Base-by-base conservation (phyloP, 2,797 vertebrate species). In the Pogoniulus pusillus region DNA sequence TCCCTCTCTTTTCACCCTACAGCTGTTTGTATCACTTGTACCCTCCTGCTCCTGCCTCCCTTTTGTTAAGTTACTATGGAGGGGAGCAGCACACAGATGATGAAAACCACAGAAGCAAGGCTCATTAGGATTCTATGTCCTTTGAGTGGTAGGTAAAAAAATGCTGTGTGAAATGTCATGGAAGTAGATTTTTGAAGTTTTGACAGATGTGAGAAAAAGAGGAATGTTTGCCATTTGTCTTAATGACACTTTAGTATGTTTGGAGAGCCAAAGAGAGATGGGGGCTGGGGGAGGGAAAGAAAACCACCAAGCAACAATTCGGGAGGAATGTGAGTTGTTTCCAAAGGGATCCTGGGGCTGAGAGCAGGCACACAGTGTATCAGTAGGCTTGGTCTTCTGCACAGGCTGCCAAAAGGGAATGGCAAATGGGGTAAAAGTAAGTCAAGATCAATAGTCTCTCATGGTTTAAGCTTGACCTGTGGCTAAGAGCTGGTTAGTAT, bases 141-240 rank as follows among this genome's bases (percentile, higher is more conserved):
- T 95, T 89, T 54, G 82, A 86, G 76, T 26, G 57, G 54, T 80
- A 93, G 8, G 11, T 57, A 88, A 89, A 93, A 64, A 95, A 92
- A 89, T 71, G 92, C 91, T 92, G 72, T 93, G 87, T 91, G 93
- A 96, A 96, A 95, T 95, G 71, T 95, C 91, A 93, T 30, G 58
- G 84, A 93, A 90, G 66, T 58, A 92, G 89, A 89, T 91, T 92
- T 51, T 71, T 72, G 64, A 97, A 94, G 68, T 71, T 96, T 88
- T 96, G 86, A 91, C 87, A 95, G 84, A 93, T 53, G 74, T 85
- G 82, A 94, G 93, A 85, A 96, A 94, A 80, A 58, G 27, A 96
- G 60, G 89, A 92, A 91, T 85, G 66, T 94, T 95, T 96, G 85
- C 49, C 75, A 85, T 95, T 96, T 96, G 37, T 93, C 79, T 96